Evolutionary conservation across 2,113 vertebrate genomes (phyloP).

Genomic region (Psammodynastes pulverulentus): DNA sequence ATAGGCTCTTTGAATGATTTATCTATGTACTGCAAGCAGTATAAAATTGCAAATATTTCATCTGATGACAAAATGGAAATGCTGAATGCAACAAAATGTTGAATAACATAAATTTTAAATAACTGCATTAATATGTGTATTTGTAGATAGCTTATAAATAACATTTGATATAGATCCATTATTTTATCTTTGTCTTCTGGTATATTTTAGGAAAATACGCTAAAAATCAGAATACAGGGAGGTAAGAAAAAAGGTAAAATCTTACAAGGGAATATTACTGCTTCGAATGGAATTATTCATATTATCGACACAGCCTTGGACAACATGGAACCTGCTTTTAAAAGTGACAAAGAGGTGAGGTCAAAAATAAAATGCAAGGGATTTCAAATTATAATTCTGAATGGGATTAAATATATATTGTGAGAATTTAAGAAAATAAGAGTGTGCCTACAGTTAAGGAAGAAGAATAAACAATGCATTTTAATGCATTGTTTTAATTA

Average conservation of each 20-base stretch:
- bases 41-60: neutral
- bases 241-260: conserved; percentile 76
- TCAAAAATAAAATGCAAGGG: accelerated
- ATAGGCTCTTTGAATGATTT: neutral
- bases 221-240: conserved; percentile 79
- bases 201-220: conserved; percentile 69
- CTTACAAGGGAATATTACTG: conserved; percentile 76
- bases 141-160: neutral
- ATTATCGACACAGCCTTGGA: conserved; percentile 86
- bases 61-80: neutral
- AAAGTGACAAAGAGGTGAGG: conserved; percentile 77
- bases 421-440: neutral
- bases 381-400: neutral
- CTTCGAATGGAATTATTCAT: conserved; percentile 90
- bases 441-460: neutral
- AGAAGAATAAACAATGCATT: neutral
- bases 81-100: neutral
- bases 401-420: neutral
- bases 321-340: conserved; percentile 69
- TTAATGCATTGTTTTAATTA: neutral
- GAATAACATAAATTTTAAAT: neutral
- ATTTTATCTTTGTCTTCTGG: conserved; percentile 6
- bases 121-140: neutral
- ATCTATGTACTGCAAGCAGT: neutral
- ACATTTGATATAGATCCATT: neutral